phyloP scores from a whole-genome alignment of 37 sponge, comb jelly and placozoan genomes.

The Eunapius fragilis region DNA sequence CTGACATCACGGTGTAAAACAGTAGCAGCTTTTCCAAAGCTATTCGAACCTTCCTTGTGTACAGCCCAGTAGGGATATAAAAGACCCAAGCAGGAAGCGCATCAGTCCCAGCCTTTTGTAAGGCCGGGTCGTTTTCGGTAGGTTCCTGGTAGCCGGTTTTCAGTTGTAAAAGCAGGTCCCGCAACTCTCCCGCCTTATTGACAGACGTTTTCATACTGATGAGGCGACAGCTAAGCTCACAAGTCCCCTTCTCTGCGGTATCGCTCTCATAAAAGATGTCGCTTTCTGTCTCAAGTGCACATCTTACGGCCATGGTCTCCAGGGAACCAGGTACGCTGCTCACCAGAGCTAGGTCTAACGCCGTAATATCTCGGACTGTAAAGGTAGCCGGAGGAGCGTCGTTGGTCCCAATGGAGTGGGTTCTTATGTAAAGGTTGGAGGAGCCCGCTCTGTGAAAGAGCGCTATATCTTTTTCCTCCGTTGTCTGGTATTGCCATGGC shows the following conservation, averaged over 20 bases:
- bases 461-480: constrained; percentile 28
- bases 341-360: constrained; percentile 42
- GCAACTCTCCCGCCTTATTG: constrained; percentile 55
- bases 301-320: constrained; percentile 47
- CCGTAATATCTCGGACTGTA: constrained; percentile 32
- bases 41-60: constrained; percentile 52
- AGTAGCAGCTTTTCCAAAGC: constrained; percentile 53
- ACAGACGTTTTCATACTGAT: constrained; percentile 52
- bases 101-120: constrained; percentile 1
- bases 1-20: constrained; percentile 65
- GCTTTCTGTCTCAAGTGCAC: constrained; percentile 50
- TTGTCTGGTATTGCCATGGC: constrained; percentile 17
- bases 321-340: constrained; percentile 54
- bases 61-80: constrained; percentile 80
- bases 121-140: not conserved
- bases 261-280: not conserved
- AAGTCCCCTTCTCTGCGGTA: not conserved
- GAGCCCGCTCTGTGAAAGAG: constrained; percentile 54
- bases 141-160: constrained; percentile 5
- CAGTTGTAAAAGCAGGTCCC: constrained; percentile 57
- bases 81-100: constrained; percentile 72
- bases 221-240: constrained; percentile 14
- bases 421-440: constrained; percentile 32
- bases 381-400: constrained; percentile 35
- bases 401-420: constrained; percentile 1